Conservation (phyloP, 1,140 invertebrate genomes). For the Pseudomyrmex concolor region DNA sequence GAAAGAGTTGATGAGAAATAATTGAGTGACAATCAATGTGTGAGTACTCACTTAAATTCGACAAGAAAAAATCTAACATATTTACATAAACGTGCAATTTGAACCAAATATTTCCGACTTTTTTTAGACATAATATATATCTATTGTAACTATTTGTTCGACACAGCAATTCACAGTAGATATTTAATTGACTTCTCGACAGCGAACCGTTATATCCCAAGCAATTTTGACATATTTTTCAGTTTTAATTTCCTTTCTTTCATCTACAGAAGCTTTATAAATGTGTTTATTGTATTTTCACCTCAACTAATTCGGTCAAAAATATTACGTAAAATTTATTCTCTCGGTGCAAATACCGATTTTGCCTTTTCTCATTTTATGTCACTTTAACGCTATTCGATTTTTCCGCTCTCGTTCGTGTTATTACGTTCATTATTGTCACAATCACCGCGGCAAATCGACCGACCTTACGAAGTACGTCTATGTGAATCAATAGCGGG, state of each 20-base stretch:
- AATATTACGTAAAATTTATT: background rate
- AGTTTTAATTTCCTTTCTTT: background rate
- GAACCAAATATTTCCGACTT: background rate
- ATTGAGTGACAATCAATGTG: constrained; percentile 74
- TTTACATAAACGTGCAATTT: background rate
- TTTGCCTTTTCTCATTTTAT: background rate
- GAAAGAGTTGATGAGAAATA: constrained; percentile 30
- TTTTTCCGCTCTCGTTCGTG: background rate
- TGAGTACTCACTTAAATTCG: constrained; percentile 37
- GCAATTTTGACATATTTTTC: background rate
- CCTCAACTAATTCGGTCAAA: background rate
- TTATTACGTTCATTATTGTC: constrained; percentile 42
- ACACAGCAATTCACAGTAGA: background rate
- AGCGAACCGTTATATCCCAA: constrained; percentile 4
- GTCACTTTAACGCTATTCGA: background rate
- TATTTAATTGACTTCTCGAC: constrained; percentile 2
- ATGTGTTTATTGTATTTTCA: constrained; percentile 2
- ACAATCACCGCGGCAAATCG: constrained; percentile 28
- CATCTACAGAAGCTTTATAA: background rate
- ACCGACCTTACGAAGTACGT: background rate
- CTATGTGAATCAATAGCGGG: constrained; percentile 63
- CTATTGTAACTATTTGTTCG: background rate
- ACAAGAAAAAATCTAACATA: background rate
- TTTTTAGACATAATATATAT: background rate
- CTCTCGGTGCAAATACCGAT: background rate